Base-by-base conservation (phyloP, 2,113 vertebrate genomes). In the Scatophagus argus region DNA sequence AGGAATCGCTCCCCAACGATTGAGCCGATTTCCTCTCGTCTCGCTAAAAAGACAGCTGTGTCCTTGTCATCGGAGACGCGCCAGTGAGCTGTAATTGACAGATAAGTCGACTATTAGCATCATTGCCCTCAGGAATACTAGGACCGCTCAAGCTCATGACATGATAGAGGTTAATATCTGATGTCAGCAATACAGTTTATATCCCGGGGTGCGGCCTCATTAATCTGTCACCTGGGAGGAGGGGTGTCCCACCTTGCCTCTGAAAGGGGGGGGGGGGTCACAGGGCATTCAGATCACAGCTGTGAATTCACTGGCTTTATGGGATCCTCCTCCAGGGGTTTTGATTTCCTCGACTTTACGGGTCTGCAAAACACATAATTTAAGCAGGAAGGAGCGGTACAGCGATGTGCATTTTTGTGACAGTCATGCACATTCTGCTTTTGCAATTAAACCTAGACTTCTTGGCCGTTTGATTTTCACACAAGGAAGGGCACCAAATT, bases 221-320 rank as follows among this genome's bases (percentile, higher is more conserved):
- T 89, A 89, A 87, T 86, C 71, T 78, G 88, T 86, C 87, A 73
- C 62, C 74, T 56, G 72, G 72, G 77, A 81, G 83, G 52, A 27
- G 54, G 64, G 44, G 65, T 36, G 77, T 76, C 58, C 52, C 47
- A 51, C 69, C 75, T 74, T 16, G 5, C 36, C 49, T 5, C 39
- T 31, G 56, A 64, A 51, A 27, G 25, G 63, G 58, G 72, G 83
- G 46, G 23, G 25, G 63, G 58, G 72, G 83, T 76, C 71, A 49
- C 29, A 47, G 64, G 73, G 77, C 70, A 56, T 81, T 82, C 44
- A 31, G 61, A 81, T 83, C 73, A 70, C 90, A 84, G 84, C 84
- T 88, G 86, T 82, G 70, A 62, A 61, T 72, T 82, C 55, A 59
- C 67, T 58, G 25, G 41, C 71, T 68, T 47, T 65, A 81, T 79